These are phyloP conservation scores for Meteorus colon DNA, from an alignment of 2,888 invertebrate species.

Conservation along the genomic window DNA sequence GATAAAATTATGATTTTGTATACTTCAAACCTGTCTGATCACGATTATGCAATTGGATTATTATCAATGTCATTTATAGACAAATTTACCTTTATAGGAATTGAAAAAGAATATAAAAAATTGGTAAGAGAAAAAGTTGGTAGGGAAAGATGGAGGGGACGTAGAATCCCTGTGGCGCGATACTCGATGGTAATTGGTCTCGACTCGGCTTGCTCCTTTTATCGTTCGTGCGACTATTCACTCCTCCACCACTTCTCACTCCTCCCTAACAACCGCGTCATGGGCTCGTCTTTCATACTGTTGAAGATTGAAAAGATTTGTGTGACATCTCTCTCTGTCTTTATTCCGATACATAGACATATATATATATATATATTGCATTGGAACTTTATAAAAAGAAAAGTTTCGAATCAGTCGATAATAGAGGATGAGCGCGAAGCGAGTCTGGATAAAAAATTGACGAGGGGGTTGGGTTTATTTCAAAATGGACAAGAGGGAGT, in stretches of 20 bases:
- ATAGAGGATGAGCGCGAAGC: background rate
- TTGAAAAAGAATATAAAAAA: conserved; percentile 43
- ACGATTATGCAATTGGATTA: too few species aligned
- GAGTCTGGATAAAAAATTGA: conserved; percentile 13
- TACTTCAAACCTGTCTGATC: too few species aligned
- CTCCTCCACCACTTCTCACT: background rate
- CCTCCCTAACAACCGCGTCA: background rate
- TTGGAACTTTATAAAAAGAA: conserved; percentile 3
- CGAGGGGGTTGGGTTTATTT: conserved; percentile 13
- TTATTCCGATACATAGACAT: background rate
- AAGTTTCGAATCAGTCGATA: conserved; percentile 20
- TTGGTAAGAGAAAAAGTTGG: conserved; percentile 42
- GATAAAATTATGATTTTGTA: too few species aligned
- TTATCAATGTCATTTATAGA: too few species aligned
- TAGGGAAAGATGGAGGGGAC: conserved; percentile 12
- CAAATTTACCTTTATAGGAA: background rate
- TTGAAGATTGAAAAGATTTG: conserved; percentile 41
- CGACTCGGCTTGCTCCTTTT: conserved; percentile 37
- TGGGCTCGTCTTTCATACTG: conserved; percentile 25
- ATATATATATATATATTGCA: background rate
- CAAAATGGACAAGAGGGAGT: conserved; percentile 15
- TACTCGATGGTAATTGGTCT: conserved; percentile 46
- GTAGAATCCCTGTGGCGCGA: conserved; percentile 35
- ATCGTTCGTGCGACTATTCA: conserved; percentile 20
- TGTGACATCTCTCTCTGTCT: background rate